Percentiles rank a stretch among this genome's conserved stretches.
phyloP scores from a whole-genome alignment of 2,797 vertebrate species.

The Cercopithecus mitis region DNA sequence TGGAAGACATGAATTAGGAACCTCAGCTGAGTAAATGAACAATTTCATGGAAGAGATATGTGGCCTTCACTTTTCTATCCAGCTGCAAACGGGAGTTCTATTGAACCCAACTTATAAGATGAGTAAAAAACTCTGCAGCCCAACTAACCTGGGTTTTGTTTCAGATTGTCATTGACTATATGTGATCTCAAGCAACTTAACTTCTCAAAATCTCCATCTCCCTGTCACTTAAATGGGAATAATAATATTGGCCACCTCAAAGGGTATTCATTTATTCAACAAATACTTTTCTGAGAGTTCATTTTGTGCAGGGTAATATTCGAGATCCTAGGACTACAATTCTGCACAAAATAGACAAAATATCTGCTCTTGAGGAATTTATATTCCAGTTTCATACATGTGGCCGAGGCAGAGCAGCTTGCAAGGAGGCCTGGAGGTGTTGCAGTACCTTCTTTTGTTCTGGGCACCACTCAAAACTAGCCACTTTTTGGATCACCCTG shows the following conservation, averaged over 20 bases:
- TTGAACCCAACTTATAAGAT: not conserved
- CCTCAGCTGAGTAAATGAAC: not conserved
- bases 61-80: not conserved
- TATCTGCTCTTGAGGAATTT: not conserved
- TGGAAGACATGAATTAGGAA: not conserved
- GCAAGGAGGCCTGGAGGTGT: not conserved
- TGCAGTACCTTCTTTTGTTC: not conserved
- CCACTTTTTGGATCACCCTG: not conserved
- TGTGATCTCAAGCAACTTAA: not conserved
- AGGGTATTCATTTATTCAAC: not conserved
- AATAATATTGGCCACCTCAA: not conserved
- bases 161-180: not conserved
- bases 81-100: not conserved
- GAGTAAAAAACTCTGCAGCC: not conserved
- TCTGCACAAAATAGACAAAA: not conserved
- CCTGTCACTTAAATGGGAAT: not conserved
- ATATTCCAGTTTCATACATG: not conserved
- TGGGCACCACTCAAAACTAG: not conserved
- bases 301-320: not conserved
- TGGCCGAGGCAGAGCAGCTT: not conserved
- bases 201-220: not conserved
- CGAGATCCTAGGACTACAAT: not conserved
- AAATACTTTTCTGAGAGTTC: not conserved
- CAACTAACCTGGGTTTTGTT: not conserved
- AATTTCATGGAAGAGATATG: not conserved